phyloP scores from a whole-genome alignment of 2,113 vertebrate species.

The Ploceus nigricollis region DNA sequence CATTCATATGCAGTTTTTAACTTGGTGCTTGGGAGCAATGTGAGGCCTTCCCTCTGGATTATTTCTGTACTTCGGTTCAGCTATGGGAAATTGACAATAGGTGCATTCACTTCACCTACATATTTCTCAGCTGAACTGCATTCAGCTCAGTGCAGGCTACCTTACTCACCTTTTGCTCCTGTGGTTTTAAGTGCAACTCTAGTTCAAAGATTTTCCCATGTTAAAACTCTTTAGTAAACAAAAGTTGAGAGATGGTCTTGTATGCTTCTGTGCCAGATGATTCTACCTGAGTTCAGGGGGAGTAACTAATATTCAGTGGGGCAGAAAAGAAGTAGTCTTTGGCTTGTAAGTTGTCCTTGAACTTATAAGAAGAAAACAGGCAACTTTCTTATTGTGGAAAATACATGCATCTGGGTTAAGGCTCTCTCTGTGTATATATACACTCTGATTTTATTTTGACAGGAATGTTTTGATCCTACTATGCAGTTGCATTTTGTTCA shows the following conservation, averaged over 20 bases:
- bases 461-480: conserved; percentile 87
- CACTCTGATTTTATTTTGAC: conserved; percentile 49
- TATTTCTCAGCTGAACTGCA: neutral
- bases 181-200: neutral
- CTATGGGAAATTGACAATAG: neutral
- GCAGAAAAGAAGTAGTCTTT: neutral
- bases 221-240: neutral
- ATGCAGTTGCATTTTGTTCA: conserved; percentile 88
- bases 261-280: neutral
- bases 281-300: neutral
- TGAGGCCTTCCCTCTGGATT: neutral
- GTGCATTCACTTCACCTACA: neutral
- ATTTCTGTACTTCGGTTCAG: neutral
- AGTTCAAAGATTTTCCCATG: neutral
- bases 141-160: neutral
- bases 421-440: neutral
- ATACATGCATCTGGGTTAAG: neutral
- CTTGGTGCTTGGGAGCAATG: neutral
- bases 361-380: neutral
- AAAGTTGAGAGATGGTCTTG: neutral
- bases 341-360: neutral
- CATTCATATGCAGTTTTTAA: neutral
- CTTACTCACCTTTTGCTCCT: neutral
- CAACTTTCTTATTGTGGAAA: neutral
- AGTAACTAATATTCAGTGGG: neutral